A percentile compares a stretch with the other conserved stretches of the same genome.
phyloP scores from a whole-genome alignment of 2,113 vertebrate genomes.

The Litocranius walleri region DNA sequence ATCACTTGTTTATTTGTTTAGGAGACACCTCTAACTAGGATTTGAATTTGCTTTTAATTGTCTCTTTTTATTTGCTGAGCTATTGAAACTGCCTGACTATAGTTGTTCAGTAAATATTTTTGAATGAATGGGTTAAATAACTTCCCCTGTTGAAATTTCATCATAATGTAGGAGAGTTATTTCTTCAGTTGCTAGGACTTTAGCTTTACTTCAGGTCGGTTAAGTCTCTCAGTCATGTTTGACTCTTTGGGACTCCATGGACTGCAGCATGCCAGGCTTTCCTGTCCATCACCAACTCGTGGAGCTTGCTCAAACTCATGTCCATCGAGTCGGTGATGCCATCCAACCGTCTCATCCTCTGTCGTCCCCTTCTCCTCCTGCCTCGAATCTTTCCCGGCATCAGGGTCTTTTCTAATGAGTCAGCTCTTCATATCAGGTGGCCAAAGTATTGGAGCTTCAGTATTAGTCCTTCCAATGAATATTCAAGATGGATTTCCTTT shows the following conservation, averaged over 20 bases:
- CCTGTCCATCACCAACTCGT: neutral
- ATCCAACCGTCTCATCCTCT: too few relatives aligned
- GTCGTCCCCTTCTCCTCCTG: too few relatives aligned
- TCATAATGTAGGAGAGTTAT: neutral
- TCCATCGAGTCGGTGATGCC: neutral
- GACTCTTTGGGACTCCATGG: neutral
- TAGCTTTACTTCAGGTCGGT: neutral
- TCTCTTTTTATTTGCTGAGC: neutral
- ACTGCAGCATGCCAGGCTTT: neutral
- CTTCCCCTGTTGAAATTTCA: neutral
- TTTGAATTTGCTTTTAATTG: neutral
- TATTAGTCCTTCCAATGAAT: neutral
- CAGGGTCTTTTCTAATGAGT: neutral
- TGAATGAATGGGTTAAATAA: neutral
- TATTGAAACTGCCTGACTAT: neutral
- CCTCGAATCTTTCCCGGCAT: too few relatives aligned
- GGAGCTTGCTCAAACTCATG: neutral
- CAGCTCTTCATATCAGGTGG: neutral
- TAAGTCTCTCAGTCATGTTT: neutral
- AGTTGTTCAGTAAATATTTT: neutral
- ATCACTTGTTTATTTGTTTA: neutral
- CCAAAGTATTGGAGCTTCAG: neutral
- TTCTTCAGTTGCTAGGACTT: neutral
- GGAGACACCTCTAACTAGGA: neutral
- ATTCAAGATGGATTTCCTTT: neutral